Base-by-base conservation (phyloP, 92 coral and sea anemone species). In the Parazoanthus darwini region DNA sequence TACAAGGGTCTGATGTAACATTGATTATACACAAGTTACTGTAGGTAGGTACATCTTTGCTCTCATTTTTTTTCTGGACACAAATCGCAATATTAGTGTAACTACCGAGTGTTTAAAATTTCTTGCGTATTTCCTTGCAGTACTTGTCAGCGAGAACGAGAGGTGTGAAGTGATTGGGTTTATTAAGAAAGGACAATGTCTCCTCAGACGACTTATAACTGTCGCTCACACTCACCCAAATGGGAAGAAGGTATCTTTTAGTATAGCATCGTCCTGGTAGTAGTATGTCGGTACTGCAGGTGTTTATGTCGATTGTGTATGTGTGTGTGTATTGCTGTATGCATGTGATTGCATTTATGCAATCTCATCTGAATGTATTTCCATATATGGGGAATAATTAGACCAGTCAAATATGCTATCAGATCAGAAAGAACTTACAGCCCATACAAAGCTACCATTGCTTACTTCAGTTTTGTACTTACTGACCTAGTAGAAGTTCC, bases 91-190 rank as follows among this genome's bases (percentile, higher is more conserved):
- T 3, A 54, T 7, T 20, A 63, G 25, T 63, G 70, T 63, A 63
- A 4, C 25, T 18, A 23, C 16, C 26, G 73, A 54, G 68, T 76
- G 44, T 70, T 20, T 35, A 25, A 46, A 66, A 8, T 3, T 81
- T 56, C 68, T 22, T 16, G 38, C 11, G 81, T 25, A 36, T 79
- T 88, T 51, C 6, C 36, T 16, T 20, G 33, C 85, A 97, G 99
- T 95, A 51, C 95, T 97, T 43, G 99, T 97, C 8, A 94, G 78
- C 50, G 99, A 97, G 89, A 95, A 96, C 5, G 99, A 97, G 82
- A 86, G 96, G 38, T 94, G 99, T 88, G 98, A 94, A 70, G 93
- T 97, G 78, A 97, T 97, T 51, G 99, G 99, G 3, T 95, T 97
- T 56, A 95, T 97, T 86, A 95, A 91, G 83, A 91, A 88, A 87